Evolutionary conservation across 1,140 invertebrate genomes (phyloP).

Genomic region (Propsilocerus akamusi): DNA sequence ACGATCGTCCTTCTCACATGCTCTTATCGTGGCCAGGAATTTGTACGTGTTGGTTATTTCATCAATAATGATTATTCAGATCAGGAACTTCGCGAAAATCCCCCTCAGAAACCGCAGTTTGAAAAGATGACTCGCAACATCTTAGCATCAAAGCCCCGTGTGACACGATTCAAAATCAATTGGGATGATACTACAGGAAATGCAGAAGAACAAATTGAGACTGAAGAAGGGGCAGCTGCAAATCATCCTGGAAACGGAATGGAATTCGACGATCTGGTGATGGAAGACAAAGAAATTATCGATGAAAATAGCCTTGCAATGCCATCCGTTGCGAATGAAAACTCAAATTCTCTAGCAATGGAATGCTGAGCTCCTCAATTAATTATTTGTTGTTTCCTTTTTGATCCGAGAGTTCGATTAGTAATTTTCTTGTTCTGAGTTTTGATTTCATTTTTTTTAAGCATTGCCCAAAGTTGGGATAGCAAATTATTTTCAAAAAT

Average conservation of each 20-base stretch:
- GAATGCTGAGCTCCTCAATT: conserved; percentile 13
- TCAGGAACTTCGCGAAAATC: conserved; percentile 84
- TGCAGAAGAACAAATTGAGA: background rate
- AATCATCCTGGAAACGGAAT: conserved; percentile 8
- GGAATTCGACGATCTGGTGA: background rate
- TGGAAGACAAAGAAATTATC: background rate
- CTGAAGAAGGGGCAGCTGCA: background rate
- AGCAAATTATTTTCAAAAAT: background rate
- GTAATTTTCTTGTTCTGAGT: background rate
- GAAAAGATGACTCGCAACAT: conserved; percentile 92
- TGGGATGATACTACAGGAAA: conserved; percentile 60
- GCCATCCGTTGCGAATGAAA: conserved; percentile 22
- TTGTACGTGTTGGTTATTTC: conserved; percentile 95
- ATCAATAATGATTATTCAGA: conserved; percentile 97
- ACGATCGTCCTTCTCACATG: conserved; percentile 94
- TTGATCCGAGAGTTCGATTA: background rate
- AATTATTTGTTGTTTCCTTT: background rate
- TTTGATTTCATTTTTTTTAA: background rate
- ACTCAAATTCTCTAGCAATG: conserved; percentile 24
- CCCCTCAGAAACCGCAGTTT: conserved; percentile 77
- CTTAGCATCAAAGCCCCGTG: conserved; percentile 79
- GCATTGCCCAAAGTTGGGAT: no score
- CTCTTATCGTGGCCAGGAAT: conserved; percentile 81
- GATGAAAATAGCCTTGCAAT: conserved; percentile 21
- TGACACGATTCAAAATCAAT: conserved; percentile 94